phyloP scores from a whole-genome alignment of 2,797 vertebrate species.

The Helostoma temminkii region DNA sequence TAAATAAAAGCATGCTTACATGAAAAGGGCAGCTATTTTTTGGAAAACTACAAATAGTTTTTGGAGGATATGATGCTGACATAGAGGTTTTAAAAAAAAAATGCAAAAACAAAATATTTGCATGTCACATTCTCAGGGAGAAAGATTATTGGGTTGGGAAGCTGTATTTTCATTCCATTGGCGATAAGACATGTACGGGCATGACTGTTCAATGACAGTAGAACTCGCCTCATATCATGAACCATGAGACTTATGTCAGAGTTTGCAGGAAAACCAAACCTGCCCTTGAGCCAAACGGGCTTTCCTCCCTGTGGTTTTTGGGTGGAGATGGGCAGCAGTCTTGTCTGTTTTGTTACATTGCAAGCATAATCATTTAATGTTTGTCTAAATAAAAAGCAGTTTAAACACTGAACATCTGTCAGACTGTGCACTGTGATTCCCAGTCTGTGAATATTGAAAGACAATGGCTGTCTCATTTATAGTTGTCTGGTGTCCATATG shows the following conservation, averaged over 20 bases:
- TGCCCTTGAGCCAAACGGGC: slow-evolving; percentile 31
- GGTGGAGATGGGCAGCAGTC: slow-evolving; percentile 24
- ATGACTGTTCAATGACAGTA: slow-evolving; percentile 16
- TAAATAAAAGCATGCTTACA: background rate
- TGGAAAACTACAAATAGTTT: background rate
- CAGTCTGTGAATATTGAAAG: slow-evolving; percentile 1
- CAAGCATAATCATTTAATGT: background rate
- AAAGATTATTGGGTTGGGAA: background rate
- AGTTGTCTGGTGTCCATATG: slow-evolving; percentile 65
- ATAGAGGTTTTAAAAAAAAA: background rate
- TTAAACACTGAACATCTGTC: slow-evolving; percentile 24
- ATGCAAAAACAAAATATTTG: background rate
- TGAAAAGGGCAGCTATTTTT: background rate
- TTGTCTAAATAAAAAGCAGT: slow-evolving; percentile 11
- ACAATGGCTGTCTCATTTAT: background rate
- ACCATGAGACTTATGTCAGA: slow-evolving; percentile 14
- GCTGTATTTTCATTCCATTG: slow-evolving; percentile 52
- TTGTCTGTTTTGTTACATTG: background rate
- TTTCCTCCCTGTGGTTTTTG: slow-evolving; percentile 25
- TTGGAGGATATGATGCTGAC: too few relatives aligned
- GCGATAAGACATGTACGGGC: slow-evolving; percentile 43
- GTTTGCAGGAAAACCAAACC: slow-evolving; percentile 30
- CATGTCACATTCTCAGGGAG: background rate
- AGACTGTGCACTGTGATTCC: background rate
- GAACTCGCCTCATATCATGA: slow-evolving; percentile 4